Evolutionary conservation across 2,888 invertebrate genomes (phyloP).

Genomic region (Anoncus sp.): DNA sequence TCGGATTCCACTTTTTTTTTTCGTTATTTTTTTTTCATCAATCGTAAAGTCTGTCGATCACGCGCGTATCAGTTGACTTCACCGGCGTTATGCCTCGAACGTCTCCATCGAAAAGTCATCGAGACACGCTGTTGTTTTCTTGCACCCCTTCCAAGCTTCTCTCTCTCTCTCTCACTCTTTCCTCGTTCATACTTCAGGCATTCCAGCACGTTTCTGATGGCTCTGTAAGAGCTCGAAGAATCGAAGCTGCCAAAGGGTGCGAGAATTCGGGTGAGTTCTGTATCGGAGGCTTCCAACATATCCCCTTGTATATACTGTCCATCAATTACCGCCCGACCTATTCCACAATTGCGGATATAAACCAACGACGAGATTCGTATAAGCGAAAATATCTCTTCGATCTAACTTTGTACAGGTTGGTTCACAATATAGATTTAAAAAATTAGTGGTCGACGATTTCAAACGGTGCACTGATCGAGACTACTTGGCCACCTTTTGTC

Average conservation of each 20-base stretch:
- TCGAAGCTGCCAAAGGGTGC: conserved; percentile 40
- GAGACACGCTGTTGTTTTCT: conserved; percentile 47
- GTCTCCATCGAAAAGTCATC: conserved; percentile 68
- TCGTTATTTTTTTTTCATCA: conserved; percentile 50
- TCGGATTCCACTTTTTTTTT: conserved; percentile 51
- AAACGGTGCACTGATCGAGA: neutral
- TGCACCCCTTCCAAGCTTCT: conserved; percentile 28
- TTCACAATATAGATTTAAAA: neutral
- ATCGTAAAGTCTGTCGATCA: conserved; percentile 53
- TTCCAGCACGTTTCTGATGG: neutral
- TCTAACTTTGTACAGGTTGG: neutral
- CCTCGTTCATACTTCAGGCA: neutral
- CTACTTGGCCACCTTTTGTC: neutral
- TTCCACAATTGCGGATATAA: conserved; percentile 80
- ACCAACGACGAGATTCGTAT: conserved; percentile 48
- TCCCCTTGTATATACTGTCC: conserved; percentile 69
- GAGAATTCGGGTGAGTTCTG: conserved; percentile 7
- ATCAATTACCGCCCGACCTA: conserved; percentile 77
- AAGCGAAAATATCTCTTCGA: conserved; percentile 13
- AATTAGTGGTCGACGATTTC: neutral
- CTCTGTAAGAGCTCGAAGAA: conserved; percentile 12
- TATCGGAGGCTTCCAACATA: conserved; percentile 27
- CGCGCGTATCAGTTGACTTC: conserved; percentile 60
- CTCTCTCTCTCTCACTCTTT: too few relatives aligned
- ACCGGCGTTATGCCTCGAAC: conserved; percentile 23